Conservation (phyloP, 35 echinoderm and acorn worm species). For the Heliocidaris tuberculata region DNA sequence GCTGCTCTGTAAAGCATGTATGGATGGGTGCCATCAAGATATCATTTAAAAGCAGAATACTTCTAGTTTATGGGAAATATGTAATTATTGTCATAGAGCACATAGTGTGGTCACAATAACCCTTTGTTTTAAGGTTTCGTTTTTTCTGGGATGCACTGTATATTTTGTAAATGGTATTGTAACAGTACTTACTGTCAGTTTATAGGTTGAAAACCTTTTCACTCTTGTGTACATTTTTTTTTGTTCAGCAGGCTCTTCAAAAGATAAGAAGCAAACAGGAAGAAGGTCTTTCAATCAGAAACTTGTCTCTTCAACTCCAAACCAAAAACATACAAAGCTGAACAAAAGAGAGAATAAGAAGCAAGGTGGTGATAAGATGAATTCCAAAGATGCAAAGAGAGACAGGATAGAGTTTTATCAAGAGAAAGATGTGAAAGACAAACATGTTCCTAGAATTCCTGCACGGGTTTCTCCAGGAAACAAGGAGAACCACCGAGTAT, state of each 20-base stretch:
- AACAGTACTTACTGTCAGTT: too few relatives aligned
- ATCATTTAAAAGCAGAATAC: too few relatives aligned
- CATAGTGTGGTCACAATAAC: too few relatives aligned
- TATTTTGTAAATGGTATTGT: too few relatives aligned
- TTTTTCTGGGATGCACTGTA: too few relatives aligned
- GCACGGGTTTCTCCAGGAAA: constrained; percentile 28
- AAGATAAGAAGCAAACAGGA: constrained; percentile 5
- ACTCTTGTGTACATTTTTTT: neutral
- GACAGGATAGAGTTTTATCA: neutral
- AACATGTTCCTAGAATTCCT: neutral
- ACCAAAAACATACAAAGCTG: neutral
- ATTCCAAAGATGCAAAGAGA: neutral
- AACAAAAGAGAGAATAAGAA: neutral
- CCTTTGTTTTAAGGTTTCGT: too few relatives aligned
- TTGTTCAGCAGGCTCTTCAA: neutral
- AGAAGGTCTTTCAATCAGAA: constrained; percentile 41
- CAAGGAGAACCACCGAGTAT: constrained; percentile 18
- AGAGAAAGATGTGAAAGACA: neutral
- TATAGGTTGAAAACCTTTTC: too few relatives aligned
- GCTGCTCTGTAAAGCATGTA: too few relatives aligned
- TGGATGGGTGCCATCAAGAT: too few relatives aligned
- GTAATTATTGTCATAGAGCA: too few relatives aligned
- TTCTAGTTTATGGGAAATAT: too few relatives aligned
- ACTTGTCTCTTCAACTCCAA: constrained; percentile 48
- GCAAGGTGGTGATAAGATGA: neutral